Conservation (phyloP, 2,113 vertebrate genomes). For the Morphnarchus princeps region DNA sequence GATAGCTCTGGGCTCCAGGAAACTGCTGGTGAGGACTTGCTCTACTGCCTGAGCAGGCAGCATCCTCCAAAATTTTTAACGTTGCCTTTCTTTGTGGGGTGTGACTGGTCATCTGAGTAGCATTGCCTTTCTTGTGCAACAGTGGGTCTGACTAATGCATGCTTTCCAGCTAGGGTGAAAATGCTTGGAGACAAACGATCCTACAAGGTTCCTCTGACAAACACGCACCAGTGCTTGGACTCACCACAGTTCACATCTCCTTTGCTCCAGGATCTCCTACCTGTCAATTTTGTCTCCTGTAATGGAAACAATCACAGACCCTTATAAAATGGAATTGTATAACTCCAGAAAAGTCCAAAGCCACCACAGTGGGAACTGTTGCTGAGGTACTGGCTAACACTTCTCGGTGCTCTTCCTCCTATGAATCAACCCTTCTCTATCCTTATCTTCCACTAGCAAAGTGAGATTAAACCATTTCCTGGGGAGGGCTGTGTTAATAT, state of each 20-base stretch:
- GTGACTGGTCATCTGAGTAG: background rate
- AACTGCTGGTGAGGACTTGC: background rate
- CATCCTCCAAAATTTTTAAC: background rate
- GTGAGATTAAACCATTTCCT: background rate
- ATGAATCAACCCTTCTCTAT: background rate
- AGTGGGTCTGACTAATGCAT: background rate
- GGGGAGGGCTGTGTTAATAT: background rate
- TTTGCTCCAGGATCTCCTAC: background rate
- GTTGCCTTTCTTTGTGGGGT: background rate
- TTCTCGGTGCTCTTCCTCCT: background rate
- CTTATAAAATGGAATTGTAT: background rate
- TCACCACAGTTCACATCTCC: background rate
- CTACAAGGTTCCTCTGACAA: background rate
- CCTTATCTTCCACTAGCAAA: background rate
- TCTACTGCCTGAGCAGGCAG: background rate
- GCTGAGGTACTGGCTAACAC: too few relatives aligned
- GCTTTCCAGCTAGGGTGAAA: background rate
- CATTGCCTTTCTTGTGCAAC: background rate
- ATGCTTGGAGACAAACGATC: rapidly evolving
- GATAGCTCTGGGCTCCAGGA: background rate
- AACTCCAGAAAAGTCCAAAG: background rate
- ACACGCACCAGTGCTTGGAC: rapidly evolving
- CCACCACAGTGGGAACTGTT: background rate
- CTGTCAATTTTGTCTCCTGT: background rate
- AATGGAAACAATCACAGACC: background rate